Evolutionary conservation across 2,888 invertebrate genomes (phyloP), one percentile per base, ranked within the genome.

Genomic region (Drosophila putrida): DNA sequence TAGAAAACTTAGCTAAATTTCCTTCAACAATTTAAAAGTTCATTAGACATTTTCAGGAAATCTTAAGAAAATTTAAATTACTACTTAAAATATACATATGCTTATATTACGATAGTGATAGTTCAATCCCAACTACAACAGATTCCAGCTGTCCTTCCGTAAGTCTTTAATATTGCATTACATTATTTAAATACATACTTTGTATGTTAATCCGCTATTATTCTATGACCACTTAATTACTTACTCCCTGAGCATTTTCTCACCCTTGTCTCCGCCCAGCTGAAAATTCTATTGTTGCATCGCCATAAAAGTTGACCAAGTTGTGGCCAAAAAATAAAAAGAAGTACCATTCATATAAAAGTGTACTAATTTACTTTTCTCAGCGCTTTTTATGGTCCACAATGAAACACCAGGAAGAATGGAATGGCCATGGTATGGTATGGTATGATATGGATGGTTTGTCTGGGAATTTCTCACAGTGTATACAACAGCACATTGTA

Each of bases 401-500:
- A 58, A 59, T 58, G 44, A 65, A 47, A 47, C 20, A 11, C 65
- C 69, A 49, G 57, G 25, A 58, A 46, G 54, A 55, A 51, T 61
- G 44, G 27, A 36, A 27, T 51, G 57, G 20, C 8, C 41, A 25
- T 39, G 2, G 20, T 25, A 10, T 41, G 5, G 38, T 25, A 6
- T 27, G 49, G 49, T 13, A 9, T 49, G 20, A 10, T 10, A 41
- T 35, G 28, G 28, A 15, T 44, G 15, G 54, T 33, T 11, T 59
- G 55, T 53, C 51, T 88, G 83, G 78, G 89, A 89, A 75, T 76
- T 89, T 88, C 85, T 86, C 89, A 86, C 80, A 78, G 85, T 88
- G 89, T 85, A 75, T 67, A 53, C 43, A 55, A 43, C 58, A 54
- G 47, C 66, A 47, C 80, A 81, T 84, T 82, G 78, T 80, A 71